Evolutionary conservation across 2,797 vertebrate genomes (phyloP).

Genomic region (Mycteria americana): DNA sequence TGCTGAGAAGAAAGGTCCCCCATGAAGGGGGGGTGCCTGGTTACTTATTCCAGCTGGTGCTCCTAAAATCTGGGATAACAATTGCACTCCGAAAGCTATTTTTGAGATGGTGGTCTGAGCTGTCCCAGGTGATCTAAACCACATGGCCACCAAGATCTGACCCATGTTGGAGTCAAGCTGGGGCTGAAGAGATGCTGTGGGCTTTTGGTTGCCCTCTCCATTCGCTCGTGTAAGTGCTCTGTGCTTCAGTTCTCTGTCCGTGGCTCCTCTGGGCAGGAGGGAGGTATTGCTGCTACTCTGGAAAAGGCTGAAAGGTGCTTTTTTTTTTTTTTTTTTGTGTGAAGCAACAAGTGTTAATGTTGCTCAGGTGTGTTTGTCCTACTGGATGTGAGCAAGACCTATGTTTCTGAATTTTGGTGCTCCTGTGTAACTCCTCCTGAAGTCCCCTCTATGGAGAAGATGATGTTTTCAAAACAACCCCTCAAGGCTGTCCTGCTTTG

Average conservation of each 20-base stretch:
- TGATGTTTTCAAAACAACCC: background rate
- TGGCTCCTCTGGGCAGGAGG: background rate
- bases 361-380: background rate
- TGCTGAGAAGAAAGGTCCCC: background rate
- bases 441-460: fast-evolving
- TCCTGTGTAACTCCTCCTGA: background rate
- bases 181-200: background rate
- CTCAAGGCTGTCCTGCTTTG: background rate
- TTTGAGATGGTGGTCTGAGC: fast-evolving
- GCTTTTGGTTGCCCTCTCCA: background rate
- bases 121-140: background rate
- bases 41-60: background rate
- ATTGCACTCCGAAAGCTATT: fast-evolving
- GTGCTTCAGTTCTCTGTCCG: background rate
- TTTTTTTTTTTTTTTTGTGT: background rate
- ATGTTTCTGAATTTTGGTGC: background rate
- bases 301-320: background rate
- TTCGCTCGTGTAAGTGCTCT: background rate
- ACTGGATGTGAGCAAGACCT: background rate
- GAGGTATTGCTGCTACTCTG: background rate
- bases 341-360: too few relatives aligned
- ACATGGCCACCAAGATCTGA: background rate
- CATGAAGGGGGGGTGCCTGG: background rate
- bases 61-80: background rate
- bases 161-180: background rate